These are phyloP conservation scores for Montipora sp. DNA, from an alignment of 64 coral and sea anemone genomes.

Conservation along the genomic window DNA sequence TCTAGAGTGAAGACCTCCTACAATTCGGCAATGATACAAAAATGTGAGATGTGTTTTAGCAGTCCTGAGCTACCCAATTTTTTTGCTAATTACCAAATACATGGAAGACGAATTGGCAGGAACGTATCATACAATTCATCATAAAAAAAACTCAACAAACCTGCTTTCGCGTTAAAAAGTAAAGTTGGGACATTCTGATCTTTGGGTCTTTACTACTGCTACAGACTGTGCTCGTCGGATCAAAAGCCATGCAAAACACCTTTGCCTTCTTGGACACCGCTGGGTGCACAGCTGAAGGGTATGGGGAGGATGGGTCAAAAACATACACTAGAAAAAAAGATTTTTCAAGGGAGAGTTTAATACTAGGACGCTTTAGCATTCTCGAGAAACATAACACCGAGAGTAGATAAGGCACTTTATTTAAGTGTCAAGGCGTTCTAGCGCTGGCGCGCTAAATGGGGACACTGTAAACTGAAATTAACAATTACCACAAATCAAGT, in stretches of 20 bases:
- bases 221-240: neutral
- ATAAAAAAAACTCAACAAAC: conserved; percentile 18
- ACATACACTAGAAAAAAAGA: conserved; percentile 70
- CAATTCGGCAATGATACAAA: neutral
- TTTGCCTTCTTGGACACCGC: conserved; percentile 29
- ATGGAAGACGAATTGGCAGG: too few species aligned
- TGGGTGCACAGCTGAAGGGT: conserved; percentile 49
- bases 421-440: neutral
- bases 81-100: too few species aligned
- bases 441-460: too few species aligned
- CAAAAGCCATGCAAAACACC: conserved; percentile 56
- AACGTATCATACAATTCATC: neutral
- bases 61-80: too few species aligned
- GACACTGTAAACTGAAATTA: too few species aligned
- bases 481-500: too few species aligned
- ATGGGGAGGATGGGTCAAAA: conserved; percentile 71
- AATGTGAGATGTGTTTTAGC: neutral
- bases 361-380: neutral
- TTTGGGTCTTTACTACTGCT: neutral
- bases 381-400: too few species aligned
- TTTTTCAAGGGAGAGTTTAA: neutral
- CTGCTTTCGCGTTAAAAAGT: conserved; percentile 65
- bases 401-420: neutral
- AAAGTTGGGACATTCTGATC: conserved; percentile 67
- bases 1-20: conserved; percentile 34